Evolutionary conservation across 2,797 vertebrate genomes (phyloP).

Genomic region (Paratrypauchen microcephalus): DNA sequence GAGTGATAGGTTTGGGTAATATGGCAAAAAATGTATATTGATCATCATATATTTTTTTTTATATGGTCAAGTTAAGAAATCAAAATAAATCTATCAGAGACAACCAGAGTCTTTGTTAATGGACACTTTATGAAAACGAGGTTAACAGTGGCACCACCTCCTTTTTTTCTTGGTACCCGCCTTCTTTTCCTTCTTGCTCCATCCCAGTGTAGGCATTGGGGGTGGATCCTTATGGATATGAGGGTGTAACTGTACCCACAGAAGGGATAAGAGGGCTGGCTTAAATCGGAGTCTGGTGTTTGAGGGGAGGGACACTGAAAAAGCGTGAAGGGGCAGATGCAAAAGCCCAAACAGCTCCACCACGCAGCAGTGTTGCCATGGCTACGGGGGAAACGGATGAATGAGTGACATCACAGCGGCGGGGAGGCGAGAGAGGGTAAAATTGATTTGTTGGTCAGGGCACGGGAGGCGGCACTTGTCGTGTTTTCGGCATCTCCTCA

Average conservation of each 20-base stretch:
- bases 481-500: slow-evolving; percentile 70
- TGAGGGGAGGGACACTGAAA: slow-evolving; percentile 46
- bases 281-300: slow-evolving; percentile 52
- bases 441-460: slow-evolving; percentile 88
- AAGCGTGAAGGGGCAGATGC: slow-evolving; percentile 45
- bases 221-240: slow-evolving; percentile 32
- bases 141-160: slow-evolving; percentile 30
- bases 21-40: too few relatives aligned
- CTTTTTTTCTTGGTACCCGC: slow-evolving; percentile 21
- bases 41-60: too few relatives aligned
- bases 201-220: slow-evolving; percentile 16
- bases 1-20: neutral
- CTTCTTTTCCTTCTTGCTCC: slow-evolving; percentile 22
- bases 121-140: slow-evolving; percentile 26
- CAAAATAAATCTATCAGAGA: neutral
- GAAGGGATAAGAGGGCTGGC: slow-evolving; percentile 58
- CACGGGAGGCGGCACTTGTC: slow-evolving; percentile 76
- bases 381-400: slow-evolving; percentile 87
- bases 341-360: slow-evolving; percentile 70
- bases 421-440: slow-evolving; percentile 92
- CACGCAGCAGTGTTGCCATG: slow-evolving; percentile 87
- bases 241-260: slow-evolving; percentile 66
- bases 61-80: too few relatives aligned
- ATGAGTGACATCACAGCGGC: slow-evolving; percentile 89
- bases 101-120: slow-evolving; percentile 40